phyloP scores from a whole-genome alignment of 2,113 vertebrate species.

The Psettodes erumei region DNA sequence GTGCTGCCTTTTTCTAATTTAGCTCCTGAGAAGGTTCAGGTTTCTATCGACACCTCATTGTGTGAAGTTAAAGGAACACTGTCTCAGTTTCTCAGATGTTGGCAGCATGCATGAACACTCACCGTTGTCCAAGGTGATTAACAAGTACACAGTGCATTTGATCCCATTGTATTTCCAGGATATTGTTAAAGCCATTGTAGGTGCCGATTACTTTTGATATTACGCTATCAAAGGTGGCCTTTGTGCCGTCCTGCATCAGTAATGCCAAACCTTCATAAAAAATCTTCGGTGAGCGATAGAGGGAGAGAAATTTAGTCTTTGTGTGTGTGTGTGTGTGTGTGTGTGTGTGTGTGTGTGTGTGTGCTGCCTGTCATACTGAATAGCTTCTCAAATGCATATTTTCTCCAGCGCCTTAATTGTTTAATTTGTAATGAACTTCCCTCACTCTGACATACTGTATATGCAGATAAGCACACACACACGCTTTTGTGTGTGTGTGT shows the following conservation, averaged over 20 bases:
- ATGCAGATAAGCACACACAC: neutral
- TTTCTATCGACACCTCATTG: constrained; percentile 81
- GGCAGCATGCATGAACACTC: constrained; percentile 14
- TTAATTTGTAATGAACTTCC: constrained; percentile 1
- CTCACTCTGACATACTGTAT: neutral
- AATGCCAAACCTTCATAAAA: constrained; percentile 29
- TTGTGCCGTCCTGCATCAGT: constrained; percentile 33
- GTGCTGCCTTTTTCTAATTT: constrained; percentile 62
- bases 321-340: neutral
- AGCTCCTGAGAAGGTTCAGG: constrained; percentile 70
- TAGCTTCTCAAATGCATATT: constrained; percentile 11
- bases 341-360: constrained; percentile 2
- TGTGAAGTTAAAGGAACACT: constrained; percentile 73
- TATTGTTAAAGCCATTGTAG: constrained; percentile 30
- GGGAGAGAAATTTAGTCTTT: neutral
- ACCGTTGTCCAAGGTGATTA: constrained; percentile 41
- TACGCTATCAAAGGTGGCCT: constrained; percentile 43
- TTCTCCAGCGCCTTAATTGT: neutral
- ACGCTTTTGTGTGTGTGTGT: neutral
- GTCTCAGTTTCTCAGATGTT: constrained; percentile 78
- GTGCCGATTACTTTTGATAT: constrained; percentile 46
- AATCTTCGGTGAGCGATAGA: constrained; percentile 32
- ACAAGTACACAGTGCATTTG: constrained; percentile 40
- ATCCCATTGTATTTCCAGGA: constrained; percentile 40
- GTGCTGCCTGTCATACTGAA: constrained; percentile 8